Evolutionary conservation across 1,140 invertebrate species (phyloP), one percentile per base, ranked within the genome.

Genomic region (Aphidius gifuensis): DNA sequence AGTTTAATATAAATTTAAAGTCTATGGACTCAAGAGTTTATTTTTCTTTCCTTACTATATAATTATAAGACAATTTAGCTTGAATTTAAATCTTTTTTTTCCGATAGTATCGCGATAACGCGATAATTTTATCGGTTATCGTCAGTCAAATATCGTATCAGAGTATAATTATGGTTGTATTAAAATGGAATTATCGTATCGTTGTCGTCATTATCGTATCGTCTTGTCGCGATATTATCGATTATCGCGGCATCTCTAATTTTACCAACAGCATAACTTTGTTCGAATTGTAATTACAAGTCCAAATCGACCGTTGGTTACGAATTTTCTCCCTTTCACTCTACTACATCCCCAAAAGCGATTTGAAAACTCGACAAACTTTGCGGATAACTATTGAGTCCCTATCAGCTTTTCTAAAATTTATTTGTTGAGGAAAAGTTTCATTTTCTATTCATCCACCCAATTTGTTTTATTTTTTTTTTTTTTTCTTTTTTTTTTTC

Each of bases 271-370:
- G 71, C 75, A 78, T 77, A 79, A 79, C 75, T 79, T 78, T 77
- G 74, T 76, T 76, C 74, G 74, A 77, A 77, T 78, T 79, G 76
- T 78, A 79, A 79, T 79, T 79, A 77, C 76, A 69, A 68, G 56
- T 65, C 56, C 46, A 65, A 60, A 60, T 58, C 60, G 60, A 60
- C 58, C 50, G 60, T 42, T 62, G 61, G 61, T 39, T 62, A 62
- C 42, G 54, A 62, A 60, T 49, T 49, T 58, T 54, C 58, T 58
- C 42, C 51, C 47, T 39, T 8, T 32, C 23, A 3, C 4, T 32
- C 6, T 47, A 48, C 44, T 48, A 44, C 57, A 9, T 9, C 40
- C 51, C 51, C 43, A 44, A 11, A 44, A 39, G 6, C n/a, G 39
- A 43, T 42, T 54, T 48, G 43, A 58, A 58, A 51, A 57, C 47